These are phyloP conservation scores for Peromyscus nudipes DNA, from an alignment of 2,797 vertebrate species.

Conservation along the genomic window DNA sequence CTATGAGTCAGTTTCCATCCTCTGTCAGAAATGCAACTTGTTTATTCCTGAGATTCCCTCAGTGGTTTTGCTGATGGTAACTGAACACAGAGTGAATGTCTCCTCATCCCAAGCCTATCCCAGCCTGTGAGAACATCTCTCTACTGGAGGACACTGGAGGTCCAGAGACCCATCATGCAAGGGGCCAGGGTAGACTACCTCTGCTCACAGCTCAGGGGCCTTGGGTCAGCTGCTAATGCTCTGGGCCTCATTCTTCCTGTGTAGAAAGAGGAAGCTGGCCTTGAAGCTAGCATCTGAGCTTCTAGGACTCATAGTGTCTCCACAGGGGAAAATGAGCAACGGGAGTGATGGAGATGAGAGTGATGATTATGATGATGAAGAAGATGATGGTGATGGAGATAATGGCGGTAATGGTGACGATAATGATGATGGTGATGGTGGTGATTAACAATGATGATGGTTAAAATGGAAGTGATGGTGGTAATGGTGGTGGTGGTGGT, in stretches of 20 bases:
- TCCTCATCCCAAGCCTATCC: slow-evolving; percentile 29
- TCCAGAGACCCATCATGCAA: accelerated
- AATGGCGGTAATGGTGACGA: accelerated
- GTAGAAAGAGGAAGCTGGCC: background rate
- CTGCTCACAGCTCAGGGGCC: background rate
- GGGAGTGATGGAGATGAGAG: accelerated
- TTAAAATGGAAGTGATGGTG: accelerated
- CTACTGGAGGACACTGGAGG: slow-evolving; percentile 6
- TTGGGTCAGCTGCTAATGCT: too few species aligned
- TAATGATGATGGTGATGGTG: accelerated
- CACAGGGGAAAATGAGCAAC: background rate
- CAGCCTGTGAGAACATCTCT: background rate
- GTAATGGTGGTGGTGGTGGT: accelerated
- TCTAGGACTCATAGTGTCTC: background rate
- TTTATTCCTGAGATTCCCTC: slow-evolving; percentile 81
- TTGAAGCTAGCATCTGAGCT: background rate
- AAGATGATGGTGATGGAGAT: accelerated
- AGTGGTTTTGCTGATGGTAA: slow-evolving; percentile 74
- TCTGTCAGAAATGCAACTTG: slow-evolving; percentile 81
- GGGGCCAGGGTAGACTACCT: background rate
- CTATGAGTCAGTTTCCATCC: slow-evolving; percentile 90
- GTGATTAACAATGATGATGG: accelerated
- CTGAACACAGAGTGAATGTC: background rate
- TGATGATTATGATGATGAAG: accelerated
- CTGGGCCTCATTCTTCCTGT: background rate